phyloP scores from a whole-genome alignment of 1,140 invertebrate species.

The Aphelenchoides besseyi region DNA sequence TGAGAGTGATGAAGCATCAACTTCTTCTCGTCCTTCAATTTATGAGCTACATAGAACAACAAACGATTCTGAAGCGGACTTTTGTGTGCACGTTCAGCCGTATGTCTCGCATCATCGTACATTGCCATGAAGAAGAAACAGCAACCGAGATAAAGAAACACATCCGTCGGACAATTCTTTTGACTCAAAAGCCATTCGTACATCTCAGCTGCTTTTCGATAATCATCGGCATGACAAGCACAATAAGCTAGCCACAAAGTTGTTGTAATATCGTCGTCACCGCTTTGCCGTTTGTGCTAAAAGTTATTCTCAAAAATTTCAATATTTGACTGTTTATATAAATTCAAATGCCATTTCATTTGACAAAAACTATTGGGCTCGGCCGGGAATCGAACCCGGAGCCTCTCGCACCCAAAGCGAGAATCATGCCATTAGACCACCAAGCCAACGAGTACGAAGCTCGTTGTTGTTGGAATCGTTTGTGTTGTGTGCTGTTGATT shows the following conservation, averaged over 20 bases:
- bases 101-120: constrained; percentile 71
- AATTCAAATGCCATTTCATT: no score
- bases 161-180: constrained; percentile 57
- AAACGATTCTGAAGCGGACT: constrained; percentile 64
- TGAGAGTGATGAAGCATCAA: constrained; percentile 78
- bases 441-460: no score
- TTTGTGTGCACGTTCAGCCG: constrained; percentile 63
- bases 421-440: constrained; percentile 62
- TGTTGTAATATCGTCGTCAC: constrained; percentile 69
- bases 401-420: constrained; percentile 63
- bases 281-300: constrained; percentile 67
- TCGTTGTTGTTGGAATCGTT: no score
- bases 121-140: constrained; percentile 91
- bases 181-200: constrained; percentile 64
- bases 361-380: no score
- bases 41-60: constrained; percentile 86
- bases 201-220: constrained; percentile 79
- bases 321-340: no score
- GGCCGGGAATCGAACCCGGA: constrained; percentile 33
- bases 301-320: no score
- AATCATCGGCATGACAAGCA: constrained; percentile 89
- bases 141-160: constrained; percentile 79
- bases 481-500: no score
- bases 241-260: constrained; percentile 88
- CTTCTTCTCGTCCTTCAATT: constrained; percentile 80